Conservation (phyloP, 2,797 vertebrate genomes). For the Acanthurus lineatus region DNA sequence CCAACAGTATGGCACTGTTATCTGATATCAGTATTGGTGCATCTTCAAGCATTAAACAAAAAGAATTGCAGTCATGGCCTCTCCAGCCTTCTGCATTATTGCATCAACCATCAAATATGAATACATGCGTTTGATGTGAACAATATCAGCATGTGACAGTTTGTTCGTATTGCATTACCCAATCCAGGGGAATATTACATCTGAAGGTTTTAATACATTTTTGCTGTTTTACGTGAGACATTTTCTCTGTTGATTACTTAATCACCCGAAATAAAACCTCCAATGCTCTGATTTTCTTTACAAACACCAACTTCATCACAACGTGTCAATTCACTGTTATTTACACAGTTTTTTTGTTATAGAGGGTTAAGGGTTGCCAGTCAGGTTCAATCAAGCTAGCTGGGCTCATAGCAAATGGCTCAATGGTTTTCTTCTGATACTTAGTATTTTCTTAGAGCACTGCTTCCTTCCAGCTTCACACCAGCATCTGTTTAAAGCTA, state of each 20-base stretch:
- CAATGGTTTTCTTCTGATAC: conserved; percentile 33
- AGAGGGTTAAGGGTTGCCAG: not conserved
- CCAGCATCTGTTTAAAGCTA: conserved; percentile 40
- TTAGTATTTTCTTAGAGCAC: conserved; percentile 19
- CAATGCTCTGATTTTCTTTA: not conserved
- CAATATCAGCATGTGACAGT: conserved; percentile 9
- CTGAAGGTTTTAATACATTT: not conserved
- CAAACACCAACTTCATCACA: conserved; percentile 43
- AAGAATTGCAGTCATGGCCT: no score
- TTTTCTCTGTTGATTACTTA: not conserved
- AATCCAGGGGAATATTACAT: not conserved
- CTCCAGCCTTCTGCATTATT: not conserved
- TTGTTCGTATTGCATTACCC: not conserved
- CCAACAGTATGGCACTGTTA: no score
- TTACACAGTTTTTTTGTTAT: conserved; percentile 70
- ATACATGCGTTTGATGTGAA: no score
- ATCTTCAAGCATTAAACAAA: no score
- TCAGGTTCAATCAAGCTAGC: conserved; percentile 29
- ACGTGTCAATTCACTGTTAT: conserved; percentile 67
- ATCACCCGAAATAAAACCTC: not conserved
- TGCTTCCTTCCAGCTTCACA: conserved; percentile 53
- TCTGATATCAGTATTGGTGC: no score
- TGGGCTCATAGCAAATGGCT: conserved; percentile 29
- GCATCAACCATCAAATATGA: not conserved
- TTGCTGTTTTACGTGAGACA: not conserved